Evolutionary conservation across 2,888 invertebrate species (phyloP).

Genomic region (Polydrusus pterygomalis): DNA sequence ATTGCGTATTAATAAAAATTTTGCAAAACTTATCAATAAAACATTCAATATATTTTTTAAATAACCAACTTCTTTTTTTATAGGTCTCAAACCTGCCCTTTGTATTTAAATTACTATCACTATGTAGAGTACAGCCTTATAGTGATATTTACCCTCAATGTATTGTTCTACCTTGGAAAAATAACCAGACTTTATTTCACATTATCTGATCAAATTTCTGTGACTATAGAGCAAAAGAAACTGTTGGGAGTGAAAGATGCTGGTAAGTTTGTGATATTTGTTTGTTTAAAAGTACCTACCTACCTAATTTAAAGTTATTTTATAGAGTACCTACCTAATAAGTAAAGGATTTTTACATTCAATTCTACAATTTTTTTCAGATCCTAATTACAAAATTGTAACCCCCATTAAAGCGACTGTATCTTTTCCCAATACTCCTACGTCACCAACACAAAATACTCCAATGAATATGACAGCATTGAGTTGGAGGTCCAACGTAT

Average conservation of each 20-base stretch:
- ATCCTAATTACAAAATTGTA: constrained; percentile 62
- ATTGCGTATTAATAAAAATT: not conserved
- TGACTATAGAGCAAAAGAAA: constrained; percentile 74
- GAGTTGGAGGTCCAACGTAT: constrained; percentile 69
- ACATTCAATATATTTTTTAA: too few relatives aligned
- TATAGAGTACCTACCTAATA: too few relatives aligned
- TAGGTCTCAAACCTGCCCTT: constrained; percentile 72
- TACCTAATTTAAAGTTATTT: too few relatives aligned
- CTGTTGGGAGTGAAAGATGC: constrained; percentile 74
- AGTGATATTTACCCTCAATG: constrained; percentile 72
- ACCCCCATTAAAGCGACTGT: constrained; percentile 53
- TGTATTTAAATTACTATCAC: constrained; percentile 70
- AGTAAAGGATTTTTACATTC: too few relatives aligned
- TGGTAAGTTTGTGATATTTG: constrained; percentile 61
- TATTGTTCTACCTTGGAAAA: constrained; percentile 75
- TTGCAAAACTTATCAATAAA: too few relatives aligned
- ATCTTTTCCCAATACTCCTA: constrained; percentile 20
- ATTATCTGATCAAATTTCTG: constrained; percentile 70
- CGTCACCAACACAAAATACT: constrained; percentile 52
- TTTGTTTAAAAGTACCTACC: not conserved
- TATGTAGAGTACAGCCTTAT: constrained; percentile 72
- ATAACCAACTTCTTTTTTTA: constrained; percentile 51
- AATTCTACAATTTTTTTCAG: constrained; percentile 56
- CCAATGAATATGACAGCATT: constrained; percentile 68
- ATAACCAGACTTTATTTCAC: constrained; percentile 68